Evolutionary conservation across 92 coral and sea anemone species (phyloP).

Genomic region (Zoanthus gigantus): DNA sequence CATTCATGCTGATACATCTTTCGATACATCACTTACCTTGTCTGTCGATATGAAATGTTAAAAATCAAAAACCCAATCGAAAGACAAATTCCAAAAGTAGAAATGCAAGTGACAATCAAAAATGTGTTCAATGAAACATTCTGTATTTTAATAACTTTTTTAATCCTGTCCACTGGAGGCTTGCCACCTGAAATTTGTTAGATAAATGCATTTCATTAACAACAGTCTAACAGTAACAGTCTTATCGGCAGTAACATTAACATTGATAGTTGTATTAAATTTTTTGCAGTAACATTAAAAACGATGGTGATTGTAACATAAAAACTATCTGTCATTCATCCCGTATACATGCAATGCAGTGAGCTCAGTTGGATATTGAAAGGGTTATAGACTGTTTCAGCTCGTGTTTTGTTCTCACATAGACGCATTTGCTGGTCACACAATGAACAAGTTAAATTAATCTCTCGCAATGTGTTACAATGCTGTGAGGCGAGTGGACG

Average conservation of each 20-base stretch:
- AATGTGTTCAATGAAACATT: slow-evolving; percentile 6
- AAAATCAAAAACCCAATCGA: slow-evolving; percentile 13
- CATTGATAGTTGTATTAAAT: too few species aligned
- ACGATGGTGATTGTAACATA: background rate
- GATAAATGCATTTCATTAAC: background rate
- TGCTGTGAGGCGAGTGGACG: too few species aligned
- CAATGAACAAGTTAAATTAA: too few species aligned
- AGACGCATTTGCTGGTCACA: too few species aligned
- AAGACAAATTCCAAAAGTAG: slow-evolving; percentile 20
- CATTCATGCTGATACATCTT: too few species aligned
- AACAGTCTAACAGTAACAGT: background rate
- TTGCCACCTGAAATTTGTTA: slow-evolving; percentile 1
- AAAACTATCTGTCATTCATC: background rate
- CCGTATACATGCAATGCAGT: too few species aligned
- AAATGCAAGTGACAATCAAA: background rate
- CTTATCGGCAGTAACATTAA: too few species aligned
- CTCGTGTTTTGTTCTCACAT: too few species aligned
- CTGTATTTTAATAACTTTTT: background rate
- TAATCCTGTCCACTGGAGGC: slow-evolving; percentile 26
- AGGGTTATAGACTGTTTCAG: too few species aligned
- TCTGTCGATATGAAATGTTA: slow-evolving; percentile 1
- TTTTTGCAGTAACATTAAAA: background rate
- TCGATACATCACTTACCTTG: background rate
- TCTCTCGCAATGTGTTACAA: too few species aligned
- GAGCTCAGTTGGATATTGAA: too few species aligned